phyloP scores from a whole-genome alignment of 2,113 vertebrate species.

The Myotis lucifugus region DNA sequence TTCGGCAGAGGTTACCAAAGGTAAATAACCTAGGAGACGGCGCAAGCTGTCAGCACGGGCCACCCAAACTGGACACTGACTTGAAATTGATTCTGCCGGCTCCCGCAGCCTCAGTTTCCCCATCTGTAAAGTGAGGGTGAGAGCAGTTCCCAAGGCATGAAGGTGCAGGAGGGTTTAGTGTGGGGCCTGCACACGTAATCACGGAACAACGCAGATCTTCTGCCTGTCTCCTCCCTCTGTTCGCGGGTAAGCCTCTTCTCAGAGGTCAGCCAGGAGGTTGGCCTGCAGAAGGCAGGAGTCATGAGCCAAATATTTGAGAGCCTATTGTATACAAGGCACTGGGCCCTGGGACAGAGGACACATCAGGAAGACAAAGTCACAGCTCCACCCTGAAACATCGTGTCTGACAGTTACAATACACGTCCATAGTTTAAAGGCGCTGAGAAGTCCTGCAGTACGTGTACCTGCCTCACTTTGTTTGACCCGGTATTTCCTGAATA shows the following conservation, averaged over 20 bases:
- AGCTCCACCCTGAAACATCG: neutral
- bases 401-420: neutral
- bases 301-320: neutral
- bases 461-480: neutral
- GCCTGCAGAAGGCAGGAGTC: neutral
- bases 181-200: neutral
- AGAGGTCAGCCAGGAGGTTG: neutral
- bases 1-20: neutral
- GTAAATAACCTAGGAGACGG: neutral
- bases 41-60: neutral
- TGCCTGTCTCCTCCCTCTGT: neutral
- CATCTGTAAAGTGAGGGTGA: no score
- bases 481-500: neutral
- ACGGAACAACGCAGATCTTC: no score
- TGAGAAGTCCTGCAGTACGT: neutral
- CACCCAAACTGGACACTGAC: neutral
- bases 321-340: neutral
- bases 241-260: neutral
- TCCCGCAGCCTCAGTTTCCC: neutral
- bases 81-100: neutral
- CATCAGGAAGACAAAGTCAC: neutral
- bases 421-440: neutral
- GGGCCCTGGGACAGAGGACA: neutral
- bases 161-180: fast-evolving
- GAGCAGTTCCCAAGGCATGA: neutral